Base-by-base conservation (phyloP, 2,797 vertebrate genomes). In the Lepilemur septentrionalis region DNA sequence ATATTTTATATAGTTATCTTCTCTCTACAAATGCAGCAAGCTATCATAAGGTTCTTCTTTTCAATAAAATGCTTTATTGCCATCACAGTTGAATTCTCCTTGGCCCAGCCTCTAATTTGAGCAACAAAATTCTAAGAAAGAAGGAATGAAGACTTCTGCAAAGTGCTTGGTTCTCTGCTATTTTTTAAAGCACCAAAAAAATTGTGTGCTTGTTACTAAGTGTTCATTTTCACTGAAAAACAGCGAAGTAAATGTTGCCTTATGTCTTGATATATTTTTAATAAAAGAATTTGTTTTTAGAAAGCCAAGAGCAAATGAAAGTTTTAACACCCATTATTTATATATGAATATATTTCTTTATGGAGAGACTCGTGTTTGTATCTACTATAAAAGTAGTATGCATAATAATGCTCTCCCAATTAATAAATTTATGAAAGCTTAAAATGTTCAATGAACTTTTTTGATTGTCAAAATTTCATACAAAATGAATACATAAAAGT, bases 1-100 rank as follows among this genome's bases (percentile, higher is more conserved):
- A 95, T 96, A 94, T 96, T 96, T 97, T 93, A 96, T 83, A 65
- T 22, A 57, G 73, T 81, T 94, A 91, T 89, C 38, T 80, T 97
- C 95, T 95, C 43, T 83, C 90, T 95, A 83, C 70, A 93, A 92
- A 84, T 91, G 63, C 41, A 83, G 57, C 15, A 52, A 67, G 32
- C 70, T 63, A 96, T 93, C 79, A 83, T 28, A 92, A 82, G 46
- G 28, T 85, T 97, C 0, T 0, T 82, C 80, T 93, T 93, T 93
- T 93, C 46, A 67, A 76, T 92, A 85, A 96, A 88, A 90, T 38
- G 50, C 4, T 76, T 89, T 93, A 88, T 88, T 96, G 38, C 13
- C 85, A 59, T 52, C n/a, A 87, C 9, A 59, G 25, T 11, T 63
- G 61, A 87, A 59, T 79, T 94, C 46, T 93, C 50, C 28, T 72